Base-by-base conservation (phyloP, 2,797 vertebrate species). In the Catostomus latipinnis region DNA sequence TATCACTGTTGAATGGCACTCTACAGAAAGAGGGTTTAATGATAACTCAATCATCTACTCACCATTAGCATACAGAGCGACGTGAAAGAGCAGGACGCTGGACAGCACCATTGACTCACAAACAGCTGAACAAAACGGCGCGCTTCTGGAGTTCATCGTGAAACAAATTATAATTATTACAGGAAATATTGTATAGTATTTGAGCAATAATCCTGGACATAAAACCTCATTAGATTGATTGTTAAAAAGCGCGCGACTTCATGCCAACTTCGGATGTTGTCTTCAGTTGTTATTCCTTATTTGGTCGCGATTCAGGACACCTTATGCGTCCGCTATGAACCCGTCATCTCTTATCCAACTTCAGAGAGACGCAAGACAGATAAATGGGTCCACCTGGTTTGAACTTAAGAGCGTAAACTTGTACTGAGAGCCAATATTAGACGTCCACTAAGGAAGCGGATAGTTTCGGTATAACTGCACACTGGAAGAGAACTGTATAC, bases 71-170 rank as follows among this genome's bases (percentile, higher is more conserved):
- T 9, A 34, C 11, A 74, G 45, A 5, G 58, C 18, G 66, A 75
- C 18, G 50, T 74, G 73, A 8, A 82, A 5, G 10, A 85, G 81
- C 49, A 85, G 76, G 63, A 85, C 34, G 65, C 79, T 80, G 83
- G 73, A 74, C 69, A 83, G 73, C 71, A 84, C 49, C 58, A 75
- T 22, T 9, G 84, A 75, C 49, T 79, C 53, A 80, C 75, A 60
- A 60, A 71, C 46, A n/a, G 63, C 18, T 9, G 52, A 71, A 13
- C 69, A 53, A 50, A 76, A 65, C 66, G 18, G 34, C 46, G 46
- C 16, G 63, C 48, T 48, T 43, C 34, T 80, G 68, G 6, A 58
- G 46, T 50, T 54, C 84, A 81, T 83, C 9, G n/a, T 83, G 22
- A 45, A 34, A 14, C 9, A 14, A 57, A 50, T 16, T 5, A 12